phyloP scores from a whole-genome alignment of 2,888 invertebrate species.

The Macrophya alboannulata region DNA sequence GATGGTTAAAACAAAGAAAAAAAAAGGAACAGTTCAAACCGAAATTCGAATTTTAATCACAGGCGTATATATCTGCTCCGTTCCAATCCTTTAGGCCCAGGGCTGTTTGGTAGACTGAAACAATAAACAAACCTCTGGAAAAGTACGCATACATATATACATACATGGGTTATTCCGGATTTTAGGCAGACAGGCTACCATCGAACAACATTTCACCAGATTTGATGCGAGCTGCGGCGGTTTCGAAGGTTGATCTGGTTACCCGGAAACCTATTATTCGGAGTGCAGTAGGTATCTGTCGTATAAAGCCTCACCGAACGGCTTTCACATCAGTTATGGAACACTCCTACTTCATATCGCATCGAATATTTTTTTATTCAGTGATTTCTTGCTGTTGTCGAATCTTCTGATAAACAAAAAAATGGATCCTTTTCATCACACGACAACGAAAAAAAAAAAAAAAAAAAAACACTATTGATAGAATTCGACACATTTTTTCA shows the following conservation, averaged over 20 bases:
- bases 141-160: not conserved
- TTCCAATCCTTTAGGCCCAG: not conserved
- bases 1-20: too few relatives aligned
- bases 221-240: not conserved
- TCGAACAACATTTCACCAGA: not conserved
- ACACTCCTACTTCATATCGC: not conserved
- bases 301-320: not conserved
- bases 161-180: too few relatives aligned
- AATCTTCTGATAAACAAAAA: not conserved
- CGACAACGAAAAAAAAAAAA: not conserved
- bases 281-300: conserved; percentile 25
- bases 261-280: not conserved
- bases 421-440: not conserved
- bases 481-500: not conserved
- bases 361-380: not conserved
- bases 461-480: not conserved
- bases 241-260: conserved; percentile 9
- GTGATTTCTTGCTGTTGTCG: not conserved
- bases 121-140: not conserved
- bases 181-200: not conserved
- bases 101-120: not conserved
- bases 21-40: too few relatives aligned
- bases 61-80: not conserved
- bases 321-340: not conserved
- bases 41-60: too few relatives aligned